Evolutionary conservation across 2,888 invertebrate species (phyloP), one percentile per base, ranked within the genome.

Genomic region (Lycia hirtaria): DNA sequence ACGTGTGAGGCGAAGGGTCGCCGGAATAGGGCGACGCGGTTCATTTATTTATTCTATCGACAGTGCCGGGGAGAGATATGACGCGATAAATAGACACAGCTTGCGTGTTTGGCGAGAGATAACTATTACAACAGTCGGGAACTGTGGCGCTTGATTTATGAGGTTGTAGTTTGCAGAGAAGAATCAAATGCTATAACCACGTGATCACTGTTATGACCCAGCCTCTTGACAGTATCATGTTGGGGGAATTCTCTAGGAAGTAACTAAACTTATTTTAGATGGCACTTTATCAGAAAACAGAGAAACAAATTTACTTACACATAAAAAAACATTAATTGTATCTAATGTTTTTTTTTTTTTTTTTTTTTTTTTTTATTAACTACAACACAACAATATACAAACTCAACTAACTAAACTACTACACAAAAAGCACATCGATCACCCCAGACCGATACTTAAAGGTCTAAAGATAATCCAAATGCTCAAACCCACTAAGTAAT

Each of bases 11-110:
- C 72, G 82, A 83, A 87, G 92, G 90, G 91, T 87, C 88, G 81
- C 76, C 83, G 83, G 86, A 84, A 86, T 79, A 88, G 88, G 88
- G 87, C 80, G 76, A 76, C 76, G 75, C 56, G 41, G n/a, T 33
- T 38, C 80, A 72, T 84, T 87, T 89, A 90, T 89, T 89, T 89
- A 88, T 89, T 88, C 81, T 83, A 79, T 75, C 67, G 71, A 73
- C 71, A 69, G 82, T 83, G 82, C 81, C 81, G 78, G 81, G 83
- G 87, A 82, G 80, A 85, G 90, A 88, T 85, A 85, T 80, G 82
- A 75, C 65, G 80, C 82, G 86, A 89, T 90, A 88, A 88, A 90
- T 75, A 78, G 57, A 80, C 74, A 77, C 86, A 83, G 84, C 82
- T 83, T 83, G 85, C 78, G 76, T 70, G 72, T 73, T 66, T 67